Evolutionary conservation across 2,888 invertebrate genomes (phyloP).

Genomic region (Lypha dubia): DNA sequence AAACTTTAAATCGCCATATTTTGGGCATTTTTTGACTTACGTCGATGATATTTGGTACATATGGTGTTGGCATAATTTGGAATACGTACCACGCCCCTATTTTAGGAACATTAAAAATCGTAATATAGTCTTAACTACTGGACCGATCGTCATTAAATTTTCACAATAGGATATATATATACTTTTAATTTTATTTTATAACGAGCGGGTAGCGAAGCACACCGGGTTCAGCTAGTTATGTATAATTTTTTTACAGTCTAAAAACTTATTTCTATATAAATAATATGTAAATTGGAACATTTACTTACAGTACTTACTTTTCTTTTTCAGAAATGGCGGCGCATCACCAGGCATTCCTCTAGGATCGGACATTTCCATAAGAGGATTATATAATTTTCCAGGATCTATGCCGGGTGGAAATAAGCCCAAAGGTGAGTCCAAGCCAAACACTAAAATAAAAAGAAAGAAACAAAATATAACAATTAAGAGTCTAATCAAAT

Average conservation of each 20-base stretch:
- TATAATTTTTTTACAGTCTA: not conserved
- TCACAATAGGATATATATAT: too few relatives aligned
- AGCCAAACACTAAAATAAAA: slow-evolving; percentile 86
- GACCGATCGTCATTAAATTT: too few relatives aligned
- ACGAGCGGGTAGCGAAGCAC: too few relatives aligned
- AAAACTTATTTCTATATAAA: slow-evolving; percentile 1
- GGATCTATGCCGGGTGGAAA: slow-evolving; percentile 91
- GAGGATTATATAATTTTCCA: slow-evolving; percentile 88
- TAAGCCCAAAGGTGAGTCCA: slow-evolving; percentile 89
- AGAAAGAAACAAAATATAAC: not conserved
- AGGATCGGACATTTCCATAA: slow-evolving; percentile 90
- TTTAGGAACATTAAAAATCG: too few relatives aligned
- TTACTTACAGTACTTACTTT: slow-evolving; percentile 86
- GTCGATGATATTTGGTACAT: too few relatives aligned
- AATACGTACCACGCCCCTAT: too few relatives aligned
- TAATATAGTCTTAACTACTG: too few relatives aligned
- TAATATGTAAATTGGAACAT: slow-evolving; percentile 41
- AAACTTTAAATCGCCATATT: too few relatives aligned
- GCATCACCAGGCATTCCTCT: slow-evolving; percentile 87
- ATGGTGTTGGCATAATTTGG: too few relatives aligned
- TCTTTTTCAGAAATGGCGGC: slow-evolving; percentile 90
- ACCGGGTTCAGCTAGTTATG: too few relatives aligned
- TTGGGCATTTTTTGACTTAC: too few relatives aligned
- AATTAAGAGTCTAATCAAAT: not conserved
- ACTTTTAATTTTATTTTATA: too few relatives aligned